Conservation (phyloP, 2,113 vertebrate species). For the Urocitellus parryii region DNA sequence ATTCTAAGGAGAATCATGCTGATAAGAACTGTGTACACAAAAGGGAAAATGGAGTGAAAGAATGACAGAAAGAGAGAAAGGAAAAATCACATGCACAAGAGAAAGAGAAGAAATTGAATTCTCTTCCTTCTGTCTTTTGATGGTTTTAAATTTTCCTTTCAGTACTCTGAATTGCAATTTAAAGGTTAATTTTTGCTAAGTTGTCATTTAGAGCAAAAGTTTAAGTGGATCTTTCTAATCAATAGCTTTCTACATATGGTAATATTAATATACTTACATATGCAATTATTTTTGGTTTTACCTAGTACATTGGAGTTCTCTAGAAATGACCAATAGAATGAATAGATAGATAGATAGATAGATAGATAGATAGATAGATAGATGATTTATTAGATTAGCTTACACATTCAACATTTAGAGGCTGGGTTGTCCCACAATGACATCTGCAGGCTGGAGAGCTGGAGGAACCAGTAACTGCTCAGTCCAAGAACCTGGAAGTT, state of each 20-base stretch:
- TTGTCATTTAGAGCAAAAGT: neutral
- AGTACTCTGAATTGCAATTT: neutral
- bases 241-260: neutral
- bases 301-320: neutral
- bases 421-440: neutral
- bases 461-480: neutral
- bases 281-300: neutral
- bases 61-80: neutral
- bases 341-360: neutral
- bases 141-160: slow-evolving; percentile 1
- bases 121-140: neutral
- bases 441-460: neutral
- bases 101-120: neutral
- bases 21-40: neutral
- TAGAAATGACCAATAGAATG: neutral
- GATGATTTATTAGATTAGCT: neutral
- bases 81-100: neutral
- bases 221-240: neutral
- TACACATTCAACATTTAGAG: neutral
- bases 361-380: too few species aligned
- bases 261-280: neutral
- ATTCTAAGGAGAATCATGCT: neutral
- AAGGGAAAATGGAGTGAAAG: neutral
- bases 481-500: neutral
- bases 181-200: neutral